Percentiles rank a stretch among this genome's conserved stretches.
Conservation (phyloP, 2,797 vertebrate genomes). For the Lycodopsis pacificus region DNA sequence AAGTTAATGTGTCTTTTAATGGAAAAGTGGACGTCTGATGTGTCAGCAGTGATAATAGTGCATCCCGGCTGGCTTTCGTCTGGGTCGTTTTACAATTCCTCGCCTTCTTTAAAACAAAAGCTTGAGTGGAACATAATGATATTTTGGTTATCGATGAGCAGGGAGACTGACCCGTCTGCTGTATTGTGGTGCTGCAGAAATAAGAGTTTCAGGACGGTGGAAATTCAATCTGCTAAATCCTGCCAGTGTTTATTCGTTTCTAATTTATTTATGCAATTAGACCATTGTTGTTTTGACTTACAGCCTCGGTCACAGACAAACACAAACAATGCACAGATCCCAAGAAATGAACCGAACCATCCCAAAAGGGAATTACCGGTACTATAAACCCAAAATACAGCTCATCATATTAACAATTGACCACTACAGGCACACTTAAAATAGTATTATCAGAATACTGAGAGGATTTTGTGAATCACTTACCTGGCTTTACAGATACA, state of each 20-base stretch:
- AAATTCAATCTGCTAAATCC: conserved; percentile 63
- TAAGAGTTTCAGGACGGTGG: conserved; percentile 43
- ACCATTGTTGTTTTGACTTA: conserved; percentile 58
- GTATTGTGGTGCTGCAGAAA: conserved; percentile 37
- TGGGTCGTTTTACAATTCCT: conserved; percentile 34
- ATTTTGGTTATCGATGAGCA: conserved; percentile 47
- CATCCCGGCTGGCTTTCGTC: background rate
- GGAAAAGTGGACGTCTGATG: conserved; percentile 17
- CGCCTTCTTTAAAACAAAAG: conserved; percentile 7
- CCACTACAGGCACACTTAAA: background rate
- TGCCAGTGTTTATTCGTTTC: conserved; percentile 58
- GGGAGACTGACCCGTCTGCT: conserved; percentile 12
- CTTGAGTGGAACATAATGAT: conserved; percentile 60
- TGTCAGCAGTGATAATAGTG: background rate
- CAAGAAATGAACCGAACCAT: background rate
- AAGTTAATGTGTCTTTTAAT: conserved; percentile 8
- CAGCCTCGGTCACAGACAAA: conserved; percentile 5
- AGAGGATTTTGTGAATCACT: background rate
- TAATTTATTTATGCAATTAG: conserved; percentile 77
- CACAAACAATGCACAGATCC: conserved; percentile 5
- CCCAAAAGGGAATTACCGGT: background rate
- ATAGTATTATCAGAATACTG: background rate
- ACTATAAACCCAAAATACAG: background rate
- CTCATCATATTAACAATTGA: background rate
- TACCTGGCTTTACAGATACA: background rate